Conservation (phyloP, 2,888 invertebrate genomes). For the Gonocerus acuteangulatus region DNA sequence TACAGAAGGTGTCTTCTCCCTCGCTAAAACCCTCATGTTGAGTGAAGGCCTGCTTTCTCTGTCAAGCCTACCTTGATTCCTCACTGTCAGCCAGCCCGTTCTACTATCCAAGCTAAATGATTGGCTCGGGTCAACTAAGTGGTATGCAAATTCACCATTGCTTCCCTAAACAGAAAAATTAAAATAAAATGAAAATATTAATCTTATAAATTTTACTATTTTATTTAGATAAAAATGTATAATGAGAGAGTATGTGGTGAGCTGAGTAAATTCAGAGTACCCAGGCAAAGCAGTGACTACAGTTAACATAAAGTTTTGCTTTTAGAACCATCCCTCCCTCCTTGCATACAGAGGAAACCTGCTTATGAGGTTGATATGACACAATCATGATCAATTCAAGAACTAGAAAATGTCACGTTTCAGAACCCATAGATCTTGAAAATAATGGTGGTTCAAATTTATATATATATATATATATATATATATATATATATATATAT, state of each 20-base stretch:
- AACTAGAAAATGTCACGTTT: too few relatives aligned
- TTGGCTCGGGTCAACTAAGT: conserved; percentile 62
- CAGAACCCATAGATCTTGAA: too few relatives aligned
- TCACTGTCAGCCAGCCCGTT: conserved; percentile 79
- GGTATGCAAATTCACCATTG: conserved; percentile 75
- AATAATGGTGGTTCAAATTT: too few relatives aligned
- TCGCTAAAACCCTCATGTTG: conserved; percentile 67
- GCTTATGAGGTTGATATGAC: too few relatives aligned
- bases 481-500: too few relatives aligned
- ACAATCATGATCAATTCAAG: too few relatives aligned
- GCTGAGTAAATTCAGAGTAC: neutral
- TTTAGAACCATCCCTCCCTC: too few relatives aligned
- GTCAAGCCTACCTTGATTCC: conserved; percentile 64
- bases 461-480: too few relatives aligned
- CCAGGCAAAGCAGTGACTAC: too few relatives aligned
- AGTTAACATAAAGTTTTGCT: too few relatives aligned
- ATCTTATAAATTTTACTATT: neutral
- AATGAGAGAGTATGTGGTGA: neutral
- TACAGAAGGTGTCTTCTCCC: conserved; percentile 61
- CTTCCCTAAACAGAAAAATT: conserved; percentile 52
- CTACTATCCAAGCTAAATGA: conserved; percentile 73
- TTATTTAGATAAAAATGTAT: neutral
- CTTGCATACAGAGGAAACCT: too few relatives aligned
- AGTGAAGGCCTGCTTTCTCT: conserved; percentile 67
- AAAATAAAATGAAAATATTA: neutral